These are phyloP conservation scores for Steinernema carpocapsae DNA, from an alignment of 2,888 invertebrate species.

Conservation along the genomic window DNA sequence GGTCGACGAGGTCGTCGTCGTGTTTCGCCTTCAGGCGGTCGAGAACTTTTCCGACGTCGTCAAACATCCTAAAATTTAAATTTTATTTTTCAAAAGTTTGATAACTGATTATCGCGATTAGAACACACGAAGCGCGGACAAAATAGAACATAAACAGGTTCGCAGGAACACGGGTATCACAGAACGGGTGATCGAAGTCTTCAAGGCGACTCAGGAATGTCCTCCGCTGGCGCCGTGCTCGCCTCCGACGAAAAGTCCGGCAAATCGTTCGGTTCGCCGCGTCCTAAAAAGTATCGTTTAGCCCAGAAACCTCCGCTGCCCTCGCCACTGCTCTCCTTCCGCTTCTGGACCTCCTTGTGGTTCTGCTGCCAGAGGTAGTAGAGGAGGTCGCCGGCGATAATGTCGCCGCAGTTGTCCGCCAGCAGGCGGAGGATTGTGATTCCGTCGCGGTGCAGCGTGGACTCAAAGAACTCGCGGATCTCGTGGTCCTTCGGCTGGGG, in stretches of 20 bases:
- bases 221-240: neutral
- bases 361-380: slow-evolving; percentile 20
- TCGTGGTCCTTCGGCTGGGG: neutral
- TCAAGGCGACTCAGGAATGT: neutral
- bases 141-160: neutral
- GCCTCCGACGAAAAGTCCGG: neutral
- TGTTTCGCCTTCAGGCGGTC: slow-evolving; percentile 51
- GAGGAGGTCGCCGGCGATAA: slow-evolving; percentile 38
- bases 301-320: neutral
- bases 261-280: neutral
- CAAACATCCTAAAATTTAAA: slow-evolving; percentile 14
- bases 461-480: slow-evolving; percentile 37
- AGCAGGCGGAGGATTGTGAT: slow-evolving; percentile 45
- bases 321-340: neutral
- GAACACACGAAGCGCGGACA: neutral
- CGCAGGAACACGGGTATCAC: neutral
- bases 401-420: slow-evolving; percentile 40
- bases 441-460: slow-evolving; percentile 41
- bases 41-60: slow-evolving; percentile 39
- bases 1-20: slow-evolving; percentile 71
- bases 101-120: neutral
- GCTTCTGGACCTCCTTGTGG: neutral
- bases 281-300: neutral
- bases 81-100: neutral
- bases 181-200: neutral